Percentiles rank a stretch among this genome's conserved stretches.
These are phyloP conservation scores for Dicycla oo DNA, from an alignment of 2,888 invertebrate genomes.

Conservation along the genomic window DNA sequence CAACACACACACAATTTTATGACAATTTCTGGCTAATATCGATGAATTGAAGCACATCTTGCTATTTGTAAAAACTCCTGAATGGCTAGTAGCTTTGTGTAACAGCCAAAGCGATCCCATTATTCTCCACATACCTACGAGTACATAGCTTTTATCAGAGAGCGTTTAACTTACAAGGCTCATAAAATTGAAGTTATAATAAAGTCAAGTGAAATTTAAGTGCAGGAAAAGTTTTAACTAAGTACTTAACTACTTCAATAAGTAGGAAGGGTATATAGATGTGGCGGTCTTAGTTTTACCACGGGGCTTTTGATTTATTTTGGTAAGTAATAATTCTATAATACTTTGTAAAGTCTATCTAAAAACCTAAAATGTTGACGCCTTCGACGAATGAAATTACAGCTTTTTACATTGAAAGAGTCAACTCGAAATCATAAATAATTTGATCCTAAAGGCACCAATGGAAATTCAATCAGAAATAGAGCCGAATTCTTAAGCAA, in stretches of 20 bases:
- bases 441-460: neutral
- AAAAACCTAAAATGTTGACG: neutral
- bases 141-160: conserved; percentile 34
- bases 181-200: conserved; percentile 61
- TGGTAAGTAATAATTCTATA: neutral
- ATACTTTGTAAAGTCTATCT: neutral
- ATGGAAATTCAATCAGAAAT: conserved; percentile 17
- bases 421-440: conserved; percentile 13
- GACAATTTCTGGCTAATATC: too few species aligned
- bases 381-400: neutral
- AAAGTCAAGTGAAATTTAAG: conserved; percentile 63
- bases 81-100: neutral
- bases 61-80: neutral
- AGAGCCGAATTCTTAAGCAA: neutral
- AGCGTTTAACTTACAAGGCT: conserved; percentile 40
- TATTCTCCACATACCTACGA: conserved; percentile 13
- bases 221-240: conserved; percentile 61
- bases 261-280: conserved; percentile 24
- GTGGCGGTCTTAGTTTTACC: conserved; percentile 31
- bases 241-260: conserved; percentile 40
- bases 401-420: conserved; percentile 6
- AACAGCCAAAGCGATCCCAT: conserved; percentile 13
- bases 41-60: neutral
- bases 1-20: too few species aligned
- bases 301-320: conserved; percentile 1